phyloP scores from a whole-genome alignment of 2,888 invertebrate genomes.

The Dasysyrphus tricinctus region DNA sequence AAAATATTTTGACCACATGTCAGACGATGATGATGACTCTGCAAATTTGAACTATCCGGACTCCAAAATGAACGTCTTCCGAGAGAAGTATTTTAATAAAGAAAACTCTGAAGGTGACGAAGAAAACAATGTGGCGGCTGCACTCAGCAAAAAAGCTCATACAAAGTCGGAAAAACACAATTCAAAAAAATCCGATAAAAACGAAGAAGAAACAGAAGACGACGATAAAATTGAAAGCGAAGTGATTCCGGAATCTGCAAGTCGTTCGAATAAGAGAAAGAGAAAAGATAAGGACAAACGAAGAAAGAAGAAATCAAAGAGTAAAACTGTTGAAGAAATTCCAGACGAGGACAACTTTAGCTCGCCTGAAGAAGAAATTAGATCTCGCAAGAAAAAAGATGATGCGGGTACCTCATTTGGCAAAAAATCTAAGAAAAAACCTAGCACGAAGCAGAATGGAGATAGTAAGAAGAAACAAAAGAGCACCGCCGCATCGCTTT shows the following conservation, averaged over 20 bases:
- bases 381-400: conserved; percentile 76
- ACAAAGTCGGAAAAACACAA: conserved; percentile 42
- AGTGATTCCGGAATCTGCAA: conserved; percentile 61
- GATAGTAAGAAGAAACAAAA: conserved; percentile 77
- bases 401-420: conserved; percentile 69
- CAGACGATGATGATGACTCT: conserved; percentile 93
- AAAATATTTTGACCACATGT: conserved; percentile 91
- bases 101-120: conserved; percentile 77
- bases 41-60: conserved; percentile 88
- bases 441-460: conserved; percentile 61
- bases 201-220: conserved; percentile 70
- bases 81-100: conserved; percentile 83
- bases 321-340: conserved; percentile 74
- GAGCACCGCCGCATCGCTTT: conserved; percentile 71
- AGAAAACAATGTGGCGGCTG: conserved; percentile 71
- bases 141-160: conserved; percentile 19
- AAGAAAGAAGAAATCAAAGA: conserved; percentile 81
- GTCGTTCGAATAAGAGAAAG: conserved; percentile 80
- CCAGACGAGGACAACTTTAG: conserved; percentile 67
- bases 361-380: conserved; percentile 58
- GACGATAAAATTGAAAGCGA: conserved; percentile 50
- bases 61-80: conserved; percentile 83
- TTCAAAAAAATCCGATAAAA: conserved; percentile 80
- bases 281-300: conserved; percentile 83
- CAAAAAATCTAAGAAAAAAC: conserved; percentile 71